Evolutionary conservation across 2,113 vertebrate genomes (phyloP).

Genomic region (Phalacrocorax aristotelis): DNA sequence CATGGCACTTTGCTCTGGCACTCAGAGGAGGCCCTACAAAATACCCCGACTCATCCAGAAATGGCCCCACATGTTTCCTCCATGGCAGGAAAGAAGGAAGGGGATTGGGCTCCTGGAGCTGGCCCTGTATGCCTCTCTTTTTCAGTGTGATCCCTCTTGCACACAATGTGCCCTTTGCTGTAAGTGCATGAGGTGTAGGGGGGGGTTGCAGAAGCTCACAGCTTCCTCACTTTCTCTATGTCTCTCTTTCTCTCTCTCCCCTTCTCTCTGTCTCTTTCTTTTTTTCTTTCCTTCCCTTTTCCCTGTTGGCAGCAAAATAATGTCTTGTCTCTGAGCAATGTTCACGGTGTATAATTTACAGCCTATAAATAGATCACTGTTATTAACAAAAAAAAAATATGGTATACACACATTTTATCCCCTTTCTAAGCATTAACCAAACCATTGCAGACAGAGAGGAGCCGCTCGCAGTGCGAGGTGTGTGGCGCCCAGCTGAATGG

Average conservation of each 20-base stretch:
- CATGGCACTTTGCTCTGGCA: background rate
- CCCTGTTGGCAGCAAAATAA: constrained; percentile 76
- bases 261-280: background rate
- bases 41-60: background rate
- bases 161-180: background rate
- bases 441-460: constrained; percentile 41
- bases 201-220: background rate
- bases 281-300: constrained; percentile 19
- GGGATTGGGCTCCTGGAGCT: rapidly evolving
- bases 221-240: background rate
- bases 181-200: background rate
- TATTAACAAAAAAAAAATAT: constrained; percentile 62
- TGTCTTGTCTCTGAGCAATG: constrained; percentile 73
- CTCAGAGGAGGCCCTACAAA: background rate
- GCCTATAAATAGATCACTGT: constrained; percentile 78
- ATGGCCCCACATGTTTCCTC: background rate
- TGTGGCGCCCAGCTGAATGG: background rate
- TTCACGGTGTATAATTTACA: constrained; percentile 76
- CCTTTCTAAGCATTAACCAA: constrained; percentile 65
- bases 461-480: background rate
- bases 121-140: background rate
- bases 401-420: constrained; percentile 36
- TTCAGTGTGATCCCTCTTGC: background rate
- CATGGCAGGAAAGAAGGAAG: background rate
- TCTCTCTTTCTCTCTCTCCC: background rate